Percentiles rank a stretch among this genome's conserved stretches.
Conservation (phyloP, 2,888 invertebrate species). For the Osedax fenrisi region DNA sequence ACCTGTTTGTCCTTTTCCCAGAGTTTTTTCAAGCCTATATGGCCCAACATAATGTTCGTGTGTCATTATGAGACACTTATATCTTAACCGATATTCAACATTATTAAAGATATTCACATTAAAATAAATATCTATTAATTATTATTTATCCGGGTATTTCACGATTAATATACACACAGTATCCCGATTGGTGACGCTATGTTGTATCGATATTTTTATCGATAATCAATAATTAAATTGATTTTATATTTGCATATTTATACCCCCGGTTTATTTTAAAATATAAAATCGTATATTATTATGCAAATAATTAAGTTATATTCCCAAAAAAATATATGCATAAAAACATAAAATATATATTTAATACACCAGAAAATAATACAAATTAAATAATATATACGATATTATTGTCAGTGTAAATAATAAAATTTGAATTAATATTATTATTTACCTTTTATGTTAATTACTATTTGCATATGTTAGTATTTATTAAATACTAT, state of each 20-base stretch:
- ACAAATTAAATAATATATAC: too few relatives aligned
- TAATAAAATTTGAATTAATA: too few relatives aligned
- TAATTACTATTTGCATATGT: too few relatives aligned
- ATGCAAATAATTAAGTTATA: too few relatives aligned
- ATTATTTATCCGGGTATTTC: background rate
- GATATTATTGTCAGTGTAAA: too few relatives aligned
- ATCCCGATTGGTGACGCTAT: background rate
- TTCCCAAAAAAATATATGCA: too few relatives aligned
- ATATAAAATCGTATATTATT: too few relatives aligned
- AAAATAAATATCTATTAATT: background rate
- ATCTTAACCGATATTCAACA: background rate
- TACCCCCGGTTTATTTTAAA: too few relatives aligned
- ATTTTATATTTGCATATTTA: background rate
- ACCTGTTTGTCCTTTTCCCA: constrained; percentile 99
- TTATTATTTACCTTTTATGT: too few relatives aligned
- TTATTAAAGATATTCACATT: background rate
- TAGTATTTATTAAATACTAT: too few relatives aligned
- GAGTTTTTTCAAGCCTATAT: constrained; percentile 92
- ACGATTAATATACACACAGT: background rate
- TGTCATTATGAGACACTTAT: background rate
- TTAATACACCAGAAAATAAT: too few relatives aligned
- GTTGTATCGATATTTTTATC: background rate
- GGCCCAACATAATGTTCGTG: constrained; percentile 79
- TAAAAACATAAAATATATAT: too few relatives aligned
- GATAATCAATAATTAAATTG: background rate